Evolutionary conservation across 2,113 vertebrate species (phyloP).

Genomic region (Prietella phreatophila): DNA sequence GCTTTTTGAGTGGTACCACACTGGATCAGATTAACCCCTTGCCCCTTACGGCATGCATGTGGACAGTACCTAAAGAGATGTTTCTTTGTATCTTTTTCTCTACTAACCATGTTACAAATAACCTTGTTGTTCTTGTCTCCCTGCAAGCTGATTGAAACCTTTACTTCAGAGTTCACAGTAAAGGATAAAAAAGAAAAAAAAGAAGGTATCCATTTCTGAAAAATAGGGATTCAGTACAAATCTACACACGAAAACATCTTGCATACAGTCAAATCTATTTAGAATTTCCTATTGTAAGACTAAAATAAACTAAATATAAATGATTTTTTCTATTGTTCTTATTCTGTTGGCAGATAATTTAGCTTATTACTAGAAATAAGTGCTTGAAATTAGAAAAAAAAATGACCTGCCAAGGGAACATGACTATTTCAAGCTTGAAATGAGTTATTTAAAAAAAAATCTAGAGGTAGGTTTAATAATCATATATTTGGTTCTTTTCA

Average conservation of each 20-base stretch:
- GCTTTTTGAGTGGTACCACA: background rate
- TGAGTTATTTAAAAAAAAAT: background rate
- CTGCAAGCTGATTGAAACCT: background rate
- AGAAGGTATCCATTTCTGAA: background rate
- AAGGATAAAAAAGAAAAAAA: background rate
- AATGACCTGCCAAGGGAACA: background rate
- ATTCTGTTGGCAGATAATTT: background rate
- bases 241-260: background rate
- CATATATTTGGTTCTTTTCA: background rate
- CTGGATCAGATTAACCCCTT: constrained; percentile 16
- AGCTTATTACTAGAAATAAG: background rate
- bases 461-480: too few relatives aligned
- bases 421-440: background rate
- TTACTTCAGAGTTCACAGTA: background rate
- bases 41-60: background rate
- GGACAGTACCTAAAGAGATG: constrained; percentile 17
- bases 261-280: background rate
- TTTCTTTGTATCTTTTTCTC: background rate
- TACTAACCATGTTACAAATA: background rate
- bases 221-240: background rate
- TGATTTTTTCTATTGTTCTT: background rate
- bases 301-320: too few relatives aligned
- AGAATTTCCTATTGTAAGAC: background rate
- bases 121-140: background rate
- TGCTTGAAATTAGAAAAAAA: background rate